Evolutionary conservation across 2,113 vertebrate species (phyloP).

Genomic region (Hyla sarda): DNA sequence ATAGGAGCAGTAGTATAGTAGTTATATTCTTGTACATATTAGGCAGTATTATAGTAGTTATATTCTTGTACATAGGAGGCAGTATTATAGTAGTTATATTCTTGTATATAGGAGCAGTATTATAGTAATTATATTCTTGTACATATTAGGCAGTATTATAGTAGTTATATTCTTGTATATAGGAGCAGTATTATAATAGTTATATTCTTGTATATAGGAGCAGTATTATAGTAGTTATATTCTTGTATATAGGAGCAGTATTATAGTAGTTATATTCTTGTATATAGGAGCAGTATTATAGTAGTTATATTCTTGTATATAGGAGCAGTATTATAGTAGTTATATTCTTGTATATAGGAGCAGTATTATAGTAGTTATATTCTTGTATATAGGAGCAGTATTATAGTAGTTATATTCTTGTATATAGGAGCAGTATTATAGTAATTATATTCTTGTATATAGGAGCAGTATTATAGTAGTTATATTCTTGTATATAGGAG

Average conservation of each 20-base stretch:
- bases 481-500: not conserved
- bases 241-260: not conserved
- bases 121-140: slow-evolving; percentile 22
- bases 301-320: slow-evolving; percentile 6
- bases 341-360: not conserved
- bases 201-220: not conserved
- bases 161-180: slow-evolving; percentile 8
- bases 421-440: not conserved
- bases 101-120: not conserved
- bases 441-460: too few relatives aligned
- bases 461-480: not conserved
- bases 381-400: not conserved
- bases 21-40: too few relatives aligned
- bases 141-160: not conserved
- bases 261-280: too few relatives aligned
- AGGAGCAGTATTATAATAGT: not conserved
- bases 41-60: slow-evolving; percentile 10
- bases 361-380: slow-evolving; percentile 24
- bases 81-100: slow-evolving; percentile 12
- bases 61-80: not conserved
- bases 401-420: slow-evolving; percentile 15
- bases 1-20: too few relatives aligned
- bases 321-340: slow-evolving; percentile 2
- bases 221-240: not conserved
- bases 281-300: slow-evolving; percentile 2